Percentiles rank a stretch among this genome's conserved stretches.
phyloP scores from a whole-genome alignment of 1,140 invertebrate genomes.

The Heliconius congener region DNA sequence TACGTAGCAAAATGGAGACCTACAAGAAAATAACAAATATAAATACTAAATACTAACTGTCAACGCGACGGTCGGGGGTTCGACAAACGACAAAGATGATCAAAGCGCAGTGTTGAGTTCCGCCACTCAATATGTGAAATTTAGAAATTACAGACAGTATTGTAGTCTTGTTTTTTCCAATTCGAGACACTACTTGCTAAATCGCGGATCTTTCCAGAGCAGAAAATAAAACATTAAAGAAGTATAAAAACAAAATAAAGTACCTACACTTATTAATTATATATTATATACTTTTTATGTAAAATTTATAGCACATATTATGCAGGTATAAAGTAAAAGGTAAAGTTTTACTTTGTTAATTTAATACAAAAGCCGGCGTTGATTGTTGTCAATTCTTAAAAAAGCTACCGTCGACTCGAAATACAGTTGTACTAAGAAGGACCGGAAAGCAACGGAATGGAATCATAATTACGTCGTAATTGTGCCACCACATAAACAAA shows the following conservation, averaged over 20 bases:
- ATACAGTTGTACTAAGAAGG: conserved; percentile 11
- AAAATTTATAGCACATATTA: background rate
- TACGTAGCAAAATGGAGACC: conserved; percentile 4
- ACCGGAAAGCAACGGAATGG: conserved; percentile 4
- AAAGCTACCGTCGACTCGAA: background rate
- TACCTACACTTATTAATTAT: too few relatives aligned
- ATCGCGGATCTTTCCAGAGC: too few relatives aligned
- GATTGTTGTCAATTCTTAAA: conserved; percentile 1
- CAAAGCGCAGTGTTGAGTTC: too few relatives aligned
- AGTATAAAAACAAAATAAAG: background rate
- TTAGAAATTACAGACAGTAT: too few relatives aligned
- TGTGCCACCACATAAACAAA: background rate
- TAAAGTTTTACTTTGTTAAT: background rate
- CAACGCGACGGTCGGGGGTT: too few relatives aligned
- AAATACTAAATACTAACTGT: background rate
- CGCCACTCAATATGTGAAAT: too few relatives aligned
- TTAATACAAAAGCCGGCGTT: background rate
- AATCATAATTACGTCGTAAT: conserved; percentile 7
- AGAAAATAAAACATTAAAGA: too few relatives aligned
- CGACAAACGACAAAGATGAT: too few relatives aligned
- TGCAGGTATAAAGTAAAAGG: background rate
- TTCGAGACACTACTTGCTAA: too few relatives aligned
- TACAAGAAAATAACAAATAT: conserved; percentile 1
- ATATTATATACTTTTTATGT: background rate
- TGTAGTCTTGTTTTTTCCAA: too few relatives aligned